Base-by-base conservation (phyloP, 2,797 vertebrate genomes). In the Lutjanus argentimaculatus region DNA sequence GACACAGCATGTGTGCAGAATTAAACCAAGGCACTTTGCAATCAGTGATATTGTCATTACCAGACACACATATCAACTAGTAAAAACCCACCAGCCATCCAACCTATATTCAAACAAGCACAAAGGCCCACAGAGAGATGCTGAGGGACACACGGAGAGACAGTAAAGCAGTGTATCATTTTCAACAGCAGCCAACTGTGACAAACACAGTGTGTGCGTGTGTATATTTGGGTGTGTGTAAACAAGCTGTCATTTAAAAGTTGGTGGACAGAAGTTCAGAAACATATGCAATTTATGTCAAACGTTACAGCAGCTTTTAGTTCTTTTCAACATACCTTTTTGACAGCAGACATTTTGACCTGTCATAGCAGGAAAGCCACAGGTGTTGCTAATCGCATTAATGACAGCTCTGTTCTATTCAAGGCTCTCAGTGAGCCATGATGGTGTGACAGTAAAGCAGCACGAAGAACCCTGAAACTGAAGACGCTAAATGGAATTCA, bases 1-100 rank as follows among this genome's bases (percentile, higher is more conserved):
- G 61, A 67, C 53, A 21, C 75, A 82, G 81, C 82, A 79, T 88
- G 83, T 87, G 86, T 79, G 75, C 66, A 56, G 84, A 77, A 59
- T 88, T 84, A 61, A 82, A 79, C 62, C 59, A 19, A 77, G 65
- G 58, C 82, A 83, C 70, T 87, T 74, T 57, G 78, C 72, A 87
- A 91, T 88, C 85, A 89, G 82, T 55, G 77, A 82, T 85, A 80
- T 67, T 82, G 80, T 89, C 72, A 89, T 85, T 66, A 80, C 61
- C 51, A 83, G 62, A 79, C 74, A 72, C 59, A 81, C 72, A 70
- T 19, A 86, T 68, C 52, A 74, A 83, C 72, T 71, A 77, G 52
- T 75, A 48, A 82, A 79, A 73, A 78, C 56, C 68, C 57, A 76
- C 66, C 75, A 71, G 69, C 45, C 63, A 43, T 69, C 51, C 36